Base-by-base conservation (phyloP, 2,113 vertebrate species). In the Sinocyclocheilus anshuiensis region DNA sequence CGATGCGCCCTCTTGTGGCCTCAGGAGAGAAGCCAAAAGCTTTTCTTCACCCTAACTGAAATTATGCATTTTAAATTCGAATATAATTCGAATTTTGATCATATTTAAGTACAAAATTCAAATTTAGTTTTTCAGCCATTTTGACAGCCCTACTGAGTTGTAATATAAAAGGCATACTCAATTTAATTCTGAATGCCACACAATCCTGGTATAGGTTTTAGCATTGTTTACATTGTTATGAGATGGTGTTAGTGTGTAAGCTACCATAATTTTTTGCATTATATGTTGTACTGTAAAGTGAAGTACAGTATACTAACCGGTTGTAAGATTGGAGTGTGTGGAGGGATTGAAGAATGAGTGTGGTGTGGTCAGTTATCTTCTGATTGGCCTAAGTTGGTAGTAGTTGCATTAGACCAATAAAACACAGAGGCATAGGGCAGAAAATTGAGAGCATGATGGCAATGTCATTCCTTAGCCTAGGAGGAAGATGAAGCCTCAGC, bases 401-500 rank as follows among this genome's bases (percentile, higher is more conserved):
- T 83, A 50, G 48, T 83, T 55, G 65, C 48, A 71, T 55, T 83
- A 72, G 63, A 39, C 15, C 94, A 90, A 92, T 95, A 95, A 96
- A 96, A 92, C 93, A 94, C 91, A 91, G 90, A 91, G 87, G 93
- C 91, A 88, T 91, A 92, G 93, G 95, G 96, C 94, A 95, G 95
- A 94, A 96, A 95, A 96, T 95, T 94, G 94, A 95, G 95, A 94
- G 93, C 94, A 92, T 95, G 94, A 90, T 87, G 91, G 92, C 93
- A 92, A 92, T 94, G 93, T 94, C 91, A 92, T 92, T 93, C 91
- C 93, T 77, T 57, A 92, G 93, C 92, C 91, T 91, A 91, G 91
- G 86, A 91, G 93, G 94, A 92, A 93, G 93, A 95, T 93, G 92
- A 92, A 94, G 93, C 93, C 91, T 88, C 93, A 94, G 93, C 93